phyloP scores from a whole-genome alignment of 2,113 vertebrate genomes.

The Charina bottae region DNA sequence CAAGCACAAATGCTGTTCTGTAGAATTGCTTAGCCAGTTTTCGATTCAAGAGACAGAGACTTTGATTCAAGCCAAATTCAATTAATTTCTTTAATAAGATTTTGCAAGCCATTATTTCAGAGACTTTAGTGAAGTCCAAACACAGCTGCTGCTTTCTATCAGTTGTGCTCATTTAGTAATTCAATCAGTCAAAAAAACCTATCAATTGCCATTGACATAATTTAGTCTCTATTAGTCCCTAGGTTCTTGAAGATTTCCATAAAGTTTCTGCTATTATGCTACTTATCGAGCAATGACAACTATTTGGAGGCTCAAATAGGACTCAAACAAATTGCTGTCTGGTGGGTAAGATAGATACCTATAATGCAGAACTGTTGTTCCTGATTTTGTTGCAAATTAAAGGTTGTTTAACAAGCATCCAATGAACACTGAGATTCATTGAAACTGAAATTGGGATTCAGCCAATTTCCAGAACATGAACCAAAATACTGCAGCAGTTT shows the following conservation, averaged over 20 bases:
- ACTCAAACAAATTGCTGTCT: neutral
- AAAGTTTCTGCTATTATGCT: slow-evolving; percentile 67
- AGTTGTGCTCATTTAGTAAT: slow-evolving; percentile 73
- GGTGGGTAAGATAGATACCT: neutral
- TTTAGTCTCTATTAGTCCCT: slow-evolving; percentile 65
- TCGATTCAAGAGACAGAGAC: slow-evolving; percentile 29
- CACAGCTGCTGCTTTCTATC: slow-evolving; percentile 70
- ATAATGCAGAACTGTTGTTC: neutral
- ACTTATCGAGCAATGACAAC: slow-evolving; percentile 47
- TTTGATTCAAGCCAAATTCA: slow-evolving; percentile 70
- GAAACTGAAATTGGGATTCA: neutral
- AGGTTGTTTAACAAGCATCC: neutral
- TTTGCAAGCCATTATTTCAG: slow-evolving; percentile 72
- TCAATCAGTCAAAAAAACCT: slow-evolving; percentile 68
- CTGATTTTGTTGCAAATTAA: slow-evolving; percentile 4
- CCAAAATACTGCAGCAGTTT: neutral
- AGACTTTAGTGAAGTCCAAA: slow-evolving; percentile 65
- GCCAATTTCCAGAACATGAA: slow-evolving; percentile 2
- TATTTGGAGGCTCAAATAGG: slow-evolving; percentile 42
- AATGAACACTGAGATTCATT: slow-evolving; percentile 16
- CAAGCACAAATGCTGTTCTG: fast-evolving
- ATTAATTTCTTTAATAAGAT: slow-evolving; percentile 72
- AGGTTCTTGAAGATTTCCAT: slow-evolving; percentile 58
- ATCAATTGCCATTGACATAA: slow-evolving; percentile 66
- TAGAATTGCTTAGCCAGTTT: fast-evolving